Evolutionary conservation across 2,113 vertebrate genomes (phyloP).

Genomic region (Tautogolabrus adspersus): DNA sequence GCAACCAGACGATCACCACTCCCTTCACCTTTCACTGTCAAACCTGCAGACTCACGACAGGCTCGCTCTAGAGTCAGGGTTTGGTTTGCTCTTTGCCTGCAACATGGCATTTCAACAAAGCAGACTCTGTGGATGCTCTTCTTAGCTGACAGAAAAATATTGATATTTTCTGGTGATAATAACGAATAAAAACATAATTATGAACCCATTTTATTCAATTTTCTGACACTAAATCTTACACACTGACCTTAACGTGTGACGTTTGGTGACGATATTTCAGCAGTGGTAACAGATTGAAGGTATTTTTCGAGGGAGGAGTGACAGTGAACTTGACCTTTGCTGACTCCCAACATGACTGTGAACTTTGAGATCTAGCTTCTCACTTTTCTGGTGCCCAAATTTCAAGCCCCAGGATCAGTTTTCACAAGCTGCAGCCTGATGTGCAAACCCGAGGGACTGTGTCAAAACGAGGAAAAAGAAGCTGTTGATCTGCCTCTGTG

Average conservation of each 20-base stretch:
- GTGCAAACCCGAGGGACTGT: constrained; percentile 23
- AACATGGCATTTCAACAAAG: too few relatives aligned
- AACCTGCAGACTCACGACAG: too few relatives aligned
- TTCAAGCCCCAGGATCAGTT: neutral
- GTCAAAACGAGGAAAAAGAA: neutral
- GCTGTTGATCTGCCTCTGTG: constrained; percentile 14
- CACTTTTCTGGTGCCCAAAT: neutral
- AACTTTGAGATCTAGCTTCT: constrained; percentile 26
- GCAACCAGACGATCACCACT: too few relatives aligned
- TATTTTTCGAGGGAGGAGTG: constrained; percentile 20
- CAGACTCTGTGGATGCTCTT: too few relatives aligned
- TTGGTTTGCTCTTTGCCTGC: too few relatives aligned
- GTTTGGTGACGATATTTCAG: constrained; percentile 18
- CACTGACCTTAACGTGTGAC: neutral
- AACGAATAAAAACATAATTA: too few relatives aligned
- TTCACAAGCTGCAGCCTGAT: neutral
- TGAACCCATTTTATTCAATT: too few relatives aligned
- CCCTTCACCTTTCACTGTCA: too few relatives aligned
- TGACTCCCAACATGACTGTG: neutral
- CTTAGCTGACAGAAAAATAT: too few relatives aligned
- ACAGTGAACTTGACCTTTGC: constrained; percentile 42
- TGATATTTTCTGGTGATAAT: too few relatives aligned
- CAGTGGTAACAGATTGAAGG: constrained; percentile 23
- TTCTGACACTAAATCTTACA: neutral
- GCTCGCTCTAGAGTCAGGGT: too few relatives aligned